phyloP scores from a whole-genome alignment of 2,797 vertebrate species.

The Crocidura indochinensis region DNA sequence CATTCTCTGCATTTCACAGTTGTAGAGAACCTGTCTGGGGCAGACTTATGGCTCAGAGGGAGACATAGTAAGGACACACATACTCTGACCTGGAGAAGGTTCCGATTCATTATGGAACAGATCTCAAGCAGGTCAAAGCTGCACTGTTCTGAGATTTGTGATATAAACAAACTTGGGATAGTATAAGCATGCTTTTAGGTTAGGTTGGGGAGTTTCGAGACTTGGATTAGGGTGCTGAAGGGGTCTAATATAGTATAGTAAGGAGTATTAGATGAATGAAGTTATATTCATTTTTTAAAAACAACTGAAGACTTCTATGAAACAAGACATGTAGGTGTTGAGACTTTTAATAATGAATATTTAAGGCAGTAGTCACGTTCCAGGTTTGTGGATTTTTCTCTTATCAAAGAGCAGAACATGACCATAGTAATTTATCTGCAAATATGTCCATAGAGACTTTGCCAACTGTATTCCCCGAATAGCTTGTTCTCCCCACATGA shows the following conservation, averaged over 20 bases:
- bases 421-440: not conserved
- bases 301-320: not conserved
- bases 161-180: not conserved
- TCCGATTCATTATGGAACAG: not conserved
- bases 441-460: not conserved
- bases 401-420: conserved; percentile 1
- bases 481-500: not conserved
- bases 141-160: not conserved
- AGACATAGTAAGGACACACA: not conserved
- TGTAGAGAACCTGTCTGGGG: conserved; percentile 33
- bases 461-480: not conserved
- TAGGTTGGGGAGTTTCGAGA: not conserved
- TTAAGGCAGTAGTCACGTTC: not conserved
- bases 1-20: conserved; percentile 1
- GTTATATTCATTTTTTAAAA: not conserved
- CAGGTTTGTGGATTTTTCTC: not conserved
- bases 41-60: not conserved
- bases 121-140: not conserved
- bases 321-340: not conserved
- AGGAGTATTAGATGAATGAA: not conserved
- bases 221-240: not conserved
- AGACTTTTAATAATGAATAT: conserved; percentile 3
- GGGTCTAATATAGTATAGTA: not conserved
- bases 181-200: not conserved
- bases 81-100: not conserved